phyloP scores from a whole-genome alignment of 2,888 invertebrate genomes.

The Spialia ferax region DNA sequence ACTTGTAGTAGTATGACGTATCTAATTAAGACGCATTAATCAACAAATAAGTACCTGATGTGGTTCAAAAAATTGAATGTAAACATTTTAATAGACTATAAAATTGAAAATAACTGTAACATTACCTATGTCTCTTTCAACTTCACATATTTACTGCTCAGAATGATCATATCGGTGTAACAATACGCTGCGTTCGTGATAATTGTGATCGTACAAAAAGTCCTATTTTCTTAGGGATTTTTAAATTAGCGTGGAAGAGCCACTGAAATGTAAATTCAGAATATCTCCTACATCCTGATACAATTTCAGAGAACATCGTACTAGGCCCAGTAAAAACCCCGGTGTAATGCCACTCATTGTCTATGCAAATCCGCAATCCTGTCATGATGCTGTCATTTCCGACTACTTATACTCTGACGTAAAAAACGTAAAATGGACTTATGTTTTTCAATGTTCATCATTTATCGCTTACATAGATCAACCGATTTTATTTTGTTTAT shows the following conservation, averaged over 20 bases:
- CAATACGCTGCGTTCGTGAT: conserved; percentile 45
- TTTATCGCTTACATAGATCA: neutral
- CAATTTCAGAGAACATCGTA: conserved; percentile 68
- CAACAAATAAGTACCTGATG: no score
- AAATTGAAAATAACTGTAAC: no score
- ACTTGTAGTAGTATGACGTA: no score
- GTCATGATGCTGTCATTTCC: conserved; percentile 57
- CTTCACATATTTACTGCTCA: no score
- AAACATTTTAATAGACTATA: no score
- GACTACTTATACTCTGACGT: conserved; percentile 46
- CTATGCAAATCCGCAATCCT: conserved; percentile 68
- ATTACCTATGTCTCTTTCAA: no score
- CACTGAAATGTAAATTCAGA: conserved; percentile 62
- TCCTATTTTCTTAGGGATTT: conserved; percentile 64
- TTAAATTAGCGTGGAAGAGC: conserved; percentile 47
- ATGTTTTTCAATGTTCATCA: conserved; percentile 6
- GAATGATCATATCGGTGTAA: conserved; percentile 38
- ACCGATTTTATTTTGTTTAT: conserved; percentile 11
- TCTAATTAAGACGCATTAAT: no score
- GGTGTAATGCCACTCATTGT: conserved; percentile 57
- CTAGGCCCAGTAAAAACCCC: conserved; percentile 47
- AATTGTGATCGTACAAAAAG: conserved; percentile 56
- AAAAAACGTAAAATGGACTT: neutral
- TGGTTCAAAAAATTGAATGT: no score
- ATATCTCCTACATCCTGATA: conserved; percentile 71